These are phyloP conservation scores for Aphidoletes aphidimyza DNA, from an alignment of 2,888 invertebrate species.

Conservation along the genomic window DNA sequence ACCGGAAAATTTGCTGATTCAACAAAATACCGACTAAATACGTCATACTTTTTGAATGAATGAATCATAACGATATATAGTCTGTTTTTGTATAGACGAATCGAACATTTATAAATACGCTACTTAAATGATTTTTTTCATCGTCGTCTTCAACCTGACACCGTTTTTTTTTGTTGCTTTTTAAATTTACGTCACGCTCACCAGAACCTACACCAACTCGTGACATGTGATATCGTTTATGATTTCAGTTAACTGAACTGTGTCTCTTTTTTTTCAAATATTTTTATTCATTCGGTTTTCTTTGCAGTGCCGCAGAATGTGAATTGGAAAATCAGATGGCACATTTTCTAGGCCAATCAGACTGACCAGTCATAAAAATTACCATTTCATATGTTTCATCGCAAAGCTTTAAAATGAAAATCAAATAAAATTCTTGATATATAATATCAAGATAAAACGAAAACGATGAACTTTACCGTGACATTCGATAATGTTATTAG, in stretches of 20 bases:
- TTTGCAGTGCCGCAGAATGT: too few species aligned
- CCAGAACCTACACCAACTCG: conserved; percentile 31
- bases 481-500: not conserved
- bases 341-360: too few species aligned
- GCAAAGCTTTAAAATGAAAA: not conserved
- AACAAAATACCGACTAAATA: not conserved
- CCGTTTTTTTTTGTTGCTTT: not conserved
- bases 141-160: not conserved
- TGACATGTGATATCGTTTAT: not conserved
- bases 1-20: conserved; percentile 8
- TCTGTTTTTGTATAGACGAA: not conserved
- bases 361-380: not conserved
- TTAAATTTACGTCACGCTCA: not conserved
- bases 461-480: not conserved
- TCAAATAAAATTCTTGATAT: not conserved
- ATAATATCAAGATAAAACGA: not conserved
- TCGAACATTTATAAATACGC: not conserved
- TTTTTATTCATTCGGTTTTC: not conserved
- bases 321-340: too few species aligned
- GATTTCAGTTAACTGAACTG: not conserved
- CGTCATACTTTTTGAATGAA: not conserved
- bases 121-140: not conserved
- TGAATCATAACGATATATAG: conserved; percentile 6
- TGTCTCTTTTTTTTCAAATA: not conserved
- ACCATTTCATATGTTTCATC: not conserved